Base-by-base conservation (phyloP, 2,888 invertebrate genomes). In the Coenonympha arcania region DNA sequence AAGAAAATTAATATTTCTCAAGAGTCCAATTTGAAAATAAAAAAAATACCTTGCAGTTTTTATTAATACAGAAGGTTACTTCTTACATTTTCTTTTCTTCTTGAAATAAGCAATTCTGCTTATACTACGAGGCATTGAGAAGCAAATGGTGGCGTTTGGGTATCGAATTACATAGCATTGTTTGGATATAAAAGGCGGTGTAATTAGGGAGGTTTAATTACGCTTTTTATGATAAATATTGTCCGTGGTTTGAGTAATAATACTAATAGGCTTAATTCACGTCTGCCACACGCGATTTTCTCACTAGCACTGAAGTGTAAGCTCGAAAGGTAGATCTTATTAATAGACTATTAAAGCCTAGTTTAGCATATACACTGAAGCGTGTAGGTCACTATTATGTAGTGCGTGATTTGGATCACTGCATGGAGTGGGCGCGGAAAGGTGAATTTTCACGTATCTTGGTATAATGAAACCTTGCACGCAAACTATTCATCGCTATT, bases 401-500 rank as follows among this genome's bases (percentile, higher is more conserved):
- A 48, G 55, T 46, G 55, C 57, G 52, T 52, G 50, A 52, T 69
- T 64, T n/a, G n/a, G n/a, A n/a, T n/a, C n/a, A 64, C 69, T 63
- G 65, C 64, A 63, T 59, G 61, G 67, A 72, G 72, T 68, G 69
- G 71, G 71, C 62, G 68, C 59, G 68, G 73, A 61, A 58, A 60
- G 54, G 67, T 72, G 72, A 73, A 73, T 75, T 76, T 73, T 73
- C 68, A 73, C 73, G 37, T 73, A 66, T 66, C 67, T 64, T 53
- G 64, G 64, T 67, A 67, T 79, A 78, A 79, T 77, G 77, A 76
- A 70, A 66, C 55, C 60, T 51, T 64, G 63, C 82, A 82, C 82
- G 82, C 82, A 64, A n/a, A 73, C 61, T 62, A 57, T 58, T 61
- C 60, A 59, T 57, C 47, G 56, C 54, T 57, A 58, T 59, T 56